Conservation (phyloP, 2,888 invertebrate species). For the Hoplodrina blanda region DNA sequence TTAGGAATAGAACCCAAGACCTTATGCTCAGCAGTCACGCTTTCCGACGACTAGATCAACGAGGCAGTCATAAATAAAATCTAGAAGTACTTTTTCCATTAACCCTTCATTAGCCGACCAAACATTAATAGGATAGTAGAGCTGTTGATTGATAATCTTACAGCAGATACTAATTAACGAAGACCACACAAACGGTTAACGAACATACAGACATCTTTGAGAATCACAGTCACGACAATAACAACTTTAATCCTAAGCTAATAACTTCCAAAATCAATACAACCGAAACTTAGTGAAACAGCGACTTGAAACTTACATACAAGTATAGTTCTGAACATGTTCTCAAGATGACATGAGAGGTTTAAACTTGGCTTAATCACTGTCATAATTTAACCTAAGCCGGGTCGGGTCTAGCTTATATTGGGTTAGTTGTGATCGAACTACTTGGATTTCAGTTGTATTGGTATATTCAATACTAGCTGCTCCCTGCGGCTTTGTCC, state of each 20-base stretch:
- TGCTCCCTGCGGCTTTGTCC: too few species aligned
- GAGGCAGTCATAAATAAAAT: too few species aligned
- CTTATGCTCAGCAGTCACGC: too few species aligned
- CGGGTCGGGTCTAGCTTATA: constrained; percentile 52
- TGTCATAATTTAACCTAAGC: constrained; percentile 68
- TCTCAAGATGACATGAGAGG: constrained; percentile 53
- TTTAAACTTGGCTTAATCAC: constrained; percentile 66
- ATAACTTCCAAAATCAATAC: constrained; percentile 50
- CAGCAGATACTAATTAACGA: too few species aligned
- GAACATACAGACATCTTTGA: background rate
- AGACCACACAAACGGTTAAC: too few species aligned
- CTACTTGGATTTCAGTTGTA: constrained; percentile 31
- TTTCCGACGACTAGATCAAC: too few species aligned
- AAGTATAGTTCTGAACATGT: constrained; percentile 42
- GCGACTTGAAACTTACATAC: constrained; percentile 35
- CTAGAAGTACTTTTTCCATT: too few species aligned
- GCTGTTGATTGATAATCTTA: too few species aligned
- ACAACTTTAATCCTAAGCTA: constrained; percentile 39
- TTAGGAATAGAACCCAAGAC: too few species aligned
- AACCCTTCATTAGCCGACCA: too few species aligned
- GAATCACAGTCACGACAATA: constrained; percentile 1
- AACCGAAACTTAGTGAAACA: constrained; percentile 17
- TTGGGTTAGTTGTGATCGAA: constrained; percentile 52
- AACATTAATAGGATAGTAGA: too few species aligned
- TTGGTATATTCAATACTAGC: constrained; percentile 10